Conservation (phyloP, 1,140 invertebrate species). For the Pantala flavescens region DNA sequence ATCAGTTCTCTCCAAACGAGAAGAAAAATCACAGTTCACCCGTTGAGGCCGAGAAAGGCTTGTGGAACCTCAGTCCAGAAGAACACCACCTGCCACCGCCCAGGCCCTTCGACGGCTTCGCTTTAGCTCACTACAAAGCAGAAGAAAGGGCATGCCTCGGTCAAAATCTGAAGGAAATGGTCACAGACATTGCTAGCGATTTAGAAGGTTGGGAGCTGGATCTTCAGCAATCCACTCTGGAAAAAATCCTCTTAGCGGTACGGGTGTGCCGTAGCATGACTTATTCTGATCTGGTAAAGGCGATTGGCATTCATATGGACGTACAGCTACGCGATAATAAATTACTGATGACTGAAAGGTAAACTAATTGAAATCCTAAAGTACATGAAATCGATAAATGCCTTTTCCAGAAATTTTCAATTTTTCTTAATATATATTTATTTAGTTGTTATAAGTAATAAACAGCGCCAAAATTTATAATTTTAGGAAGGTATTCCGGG, state of each 20-base stretch:
- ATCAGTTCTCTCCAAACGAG: neutral
- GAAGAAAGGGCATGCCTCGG: neutral
- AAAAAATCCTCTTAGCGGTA: neutral
- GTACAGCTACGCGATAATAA: neutral
- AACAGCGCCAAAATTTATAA: too few relatives aligned
- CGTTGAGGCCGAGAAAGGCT: conserved; percentile 31
- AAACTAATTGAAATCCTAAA: neutral
- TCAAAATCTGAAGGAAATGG: neutral
- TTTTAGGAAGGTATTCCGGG: conserved; percentile 17
- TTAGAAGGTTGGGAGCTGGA: neutral
- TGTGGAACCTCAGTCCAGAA: conserved; percentile 34
- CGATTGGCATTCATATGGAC: neutral
- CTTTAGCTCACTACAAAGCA: neutral
- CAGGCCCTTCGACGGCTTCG: neutral
- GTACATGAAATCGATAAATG: too few relatives aligned
- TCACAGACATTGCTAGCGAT: neutral
- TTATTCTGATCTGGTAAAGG: neutral
- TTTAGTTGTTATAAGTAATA: too few relatives aligned
- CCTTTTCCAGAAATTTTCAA: too few relatives aligned
- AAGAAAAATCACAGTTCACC: conserved; percentile 33
- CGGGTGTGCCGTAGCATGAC: conserved; percentile 10
- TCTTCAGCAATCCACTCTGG: neutral
- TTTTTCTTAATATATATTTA: too few relatives aligned
- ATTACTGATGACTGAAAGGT: neutral
- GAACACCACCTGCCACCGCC: conserved; percentile 25